Conservation (phyloP, 2,888 invertebrate species). For the Biston stratarius region DNA sequence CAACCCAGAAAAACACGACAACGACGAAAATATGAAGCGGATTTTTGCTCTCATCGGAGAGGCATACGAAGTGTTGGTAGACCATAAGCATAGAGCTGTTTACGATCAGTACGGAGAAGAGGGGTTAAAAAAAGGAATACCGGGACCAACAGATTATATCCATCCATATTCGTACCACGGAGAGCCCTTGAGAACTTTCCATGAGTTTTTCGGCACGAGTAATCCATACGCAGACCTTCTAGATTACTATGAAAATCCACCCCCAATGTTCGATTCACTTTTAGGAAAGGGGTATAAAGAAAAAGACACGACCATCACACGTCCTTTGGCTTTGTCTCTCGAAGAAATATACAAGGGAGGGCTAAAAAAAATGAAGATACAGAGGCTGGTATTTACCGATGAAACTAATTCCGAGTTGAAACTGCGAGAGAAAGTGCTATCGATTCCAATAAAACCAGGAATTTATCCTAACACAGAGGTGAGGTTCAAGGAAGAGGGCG, state of each 20-base stretch:
- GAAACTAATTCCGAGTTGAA: conserved; percentile 88
- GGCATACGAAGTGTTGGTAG: conserved; percentile 92
- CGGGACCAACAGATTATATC: conserved; percentile 88
- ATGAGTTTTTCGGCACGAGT: conserved; percentile 93
- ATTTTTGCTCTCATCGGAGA: conserved; percentile 90
- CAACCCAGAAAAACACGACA: conserved; percentile 85
- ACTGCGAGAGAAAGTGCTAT: conserved; percentile 90
- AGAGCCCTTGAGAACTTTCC: conserved; percentile 90
- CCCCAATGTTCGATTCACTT: conserved; percentile 87
- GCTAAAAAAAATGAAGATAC: conserved; percentile 94
- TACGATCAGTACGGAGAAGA: conserved; percentile 97
- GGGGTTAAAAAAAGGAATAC: conserved; percentile 93
- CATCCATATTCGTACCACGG: conserved; percentile 93
- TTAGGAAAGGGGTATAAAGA: conserved; percentile 88
- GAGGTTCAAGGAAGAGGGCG: conserved; percentile 92
- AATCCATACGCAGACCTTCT: conserved; percentile 94
- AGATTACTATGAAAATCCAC: conserved; percentile 88
- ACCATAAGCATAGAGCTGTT: conserved; percentile 89
- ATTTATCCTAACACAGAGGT: conserved; percentile 90
- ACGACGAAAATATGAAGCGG: conserved; percentile 77
- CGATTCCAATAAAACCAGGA: conserved; percentile 91
- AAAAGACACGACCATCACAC: conserved; percentile 82
- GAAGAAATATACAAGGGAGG: conserved; percentile 90
- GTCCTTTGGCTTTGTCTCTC: conserved; percentile 81
- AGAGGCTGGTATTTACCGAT: conserved; percentile 89